A percentile compares a stretch with the other conserved stretches of the same genome.
Conservation (phyloP, 2,888 invertebrate genomes). For the Sphecodes monilicornis region DNA sequence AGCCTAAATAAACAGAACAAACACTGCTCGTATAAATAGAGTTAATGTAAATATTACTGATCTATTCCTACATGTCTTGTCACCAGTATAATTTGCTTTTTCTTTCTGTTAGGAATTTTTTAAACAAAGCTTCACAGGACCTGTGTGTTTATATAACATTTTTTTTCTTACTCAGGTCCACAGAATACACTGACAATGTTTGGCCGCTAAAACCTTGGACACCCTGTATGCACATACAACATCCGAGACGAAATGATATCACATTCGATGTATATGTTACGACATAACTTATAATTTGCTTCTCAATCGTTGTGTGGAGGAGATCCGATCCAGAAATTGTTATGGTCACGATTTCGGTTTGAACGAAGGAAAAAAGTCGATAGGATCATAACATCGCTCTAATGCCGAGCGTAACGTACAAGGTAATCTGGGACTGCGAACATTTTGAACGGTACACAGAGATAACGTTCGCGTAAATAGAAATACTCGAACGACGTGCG, state of each 20-base stretch:
- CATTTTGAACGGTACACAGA: conserved; percentile 36
- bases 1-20: not conserved
- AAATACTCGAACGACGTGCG: conserved; percentile 38
- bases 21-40: not conserved
- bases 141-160: not conserved
- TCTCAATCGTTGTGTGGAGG: conserved; percentile 9
- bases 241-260: conserved; percentile 24
- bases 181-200: conserved; percentile 4
- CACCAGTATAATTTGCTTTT: not conserved
- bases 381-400: conserved; percentile 46
- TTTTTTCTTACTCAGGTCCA: not conserved
- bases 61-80: not conserved
- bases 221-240: conserved; percentile 11
- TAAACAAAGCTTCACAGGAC: not conserved
- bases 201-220: conserved; percentile 3
- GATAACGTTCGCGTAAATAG: conserved; percentile 42
- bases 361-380: conserved; percentile 32
- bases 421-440: conserved; percentile 39
- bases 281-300: conserved; percentile 32
- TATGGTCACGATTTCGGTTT: conserved; percentile 18
- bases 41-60: not conserved
- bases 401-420: conserved; percentile 46
- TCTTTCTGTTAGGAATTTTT: not conserved
- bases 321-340: not conserved
- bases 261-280: conserved; percentile 10